These are phyloP conservation scores for Vimba vimba DNA, from an alignment of 2,113 vertebrate genomes.

Conservation along the genomic window DNA sequence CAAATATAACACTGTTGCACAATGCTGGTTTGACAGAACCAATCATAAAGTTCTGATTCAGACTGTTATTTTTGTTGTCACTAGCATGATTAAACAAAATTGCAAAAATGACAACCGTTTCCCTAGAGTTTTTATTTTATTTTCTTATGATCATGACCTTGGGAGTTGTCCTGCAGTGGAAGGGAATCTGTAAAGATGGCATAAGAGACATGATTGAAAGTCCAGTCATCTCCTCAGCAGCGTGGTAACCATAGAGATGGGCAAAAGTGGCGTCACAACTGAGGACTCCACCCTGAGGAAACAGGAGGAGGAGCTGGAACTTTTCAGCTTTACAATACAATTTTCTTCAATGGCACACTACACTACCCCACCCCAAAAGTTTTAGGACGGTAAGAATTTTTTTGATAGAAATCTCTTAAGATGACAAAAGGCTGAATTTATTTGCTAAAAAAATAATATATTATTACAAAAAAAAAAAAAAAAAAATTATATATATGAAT, in stretches of 20 bases:
- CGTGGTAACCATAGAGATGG: conserved; percentile 82
- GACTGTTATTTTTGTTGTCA: no score
- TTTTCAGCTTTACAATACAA: background rate
- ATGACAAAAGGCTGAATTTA: background rate
- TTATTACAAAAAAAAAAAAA: no score
- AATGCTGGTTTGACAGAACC: no score
- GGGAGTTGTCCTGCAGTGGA: conserved; percentile 75
- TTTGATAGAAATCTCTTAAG: background rate
- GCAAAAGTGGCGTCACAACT: conserved; percentile 86
- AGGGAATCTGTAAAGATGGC: conserved; percentile 85
- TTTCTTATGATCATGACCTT: conserved; percentile 75
- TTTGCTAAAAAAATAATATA: background rate
- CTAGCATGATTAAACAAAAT: no score
- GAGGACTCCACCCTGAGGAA: conserved; percentile 80
- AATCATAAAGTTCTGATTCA: no score
- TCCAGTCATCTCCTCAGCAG: conserved; percentile 79
- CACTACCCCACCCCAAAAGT: background rate
- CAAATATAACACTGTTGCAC: no score
- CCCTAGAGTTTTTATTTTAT: background rate
- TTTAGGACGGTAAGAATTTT: background rate
- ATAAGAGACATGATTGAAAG: conserved; percentile 80
- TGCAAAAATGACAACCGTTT: background rate
- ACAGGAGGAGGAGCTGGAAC: background rate
- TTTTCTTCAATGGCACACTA: background rate
- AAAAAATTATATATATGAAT: no score